Evolutionary conservation across 2,113 vertebrate species (phyloP).

Genomic region (Paramisgurnus dabryanus): DNA sequence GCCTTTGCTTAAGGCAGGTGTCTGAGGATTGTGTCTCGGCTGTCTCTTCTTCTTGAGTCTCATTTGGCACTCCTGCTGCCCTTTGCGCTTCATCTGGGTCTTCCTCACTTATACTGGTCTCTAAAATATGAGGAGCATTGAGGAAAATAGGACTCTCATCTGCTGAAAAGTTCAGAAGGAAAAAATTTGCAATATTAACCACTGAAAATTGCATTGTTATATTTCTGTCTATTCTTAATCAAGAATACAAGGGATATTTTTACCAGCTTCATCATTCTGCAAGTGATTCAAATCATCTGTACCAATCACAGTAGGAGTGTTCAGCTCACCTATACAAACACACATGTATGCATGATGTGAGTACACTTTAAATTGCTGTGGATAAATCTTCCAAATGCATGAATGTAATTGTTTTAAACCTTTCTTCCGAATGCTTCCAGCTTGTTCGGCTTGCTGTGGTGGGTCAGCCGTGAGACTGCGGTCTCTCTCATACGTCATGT

Average conservation of each 20-base stretch:
- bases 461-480: constrained; percentile 7
- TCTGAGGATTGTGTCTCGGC: constrained; percentile 4
- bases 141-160: constrained; percentile 38
- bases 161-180: constrained; percentile 5
- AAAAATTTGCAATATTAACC: neutral
- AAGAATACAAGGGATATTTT: neutral
- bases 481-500: constrained; percentile 39
- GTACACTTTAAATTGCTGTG: too few species aligned
- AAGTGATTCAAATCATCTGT: constrained; percentile 14
- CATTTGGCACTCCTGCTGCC: neutral
- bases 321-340: constrained; percentile 47
- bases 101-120: constrained; percentile 14
- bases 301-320: constrained; percentile 32
- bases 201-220: neutral
- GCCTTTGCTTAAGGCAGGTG: constrained; percentile 53
- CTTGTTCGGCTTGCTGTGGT: constrained; percentile 1
- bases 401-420: neutral
- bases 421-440: constrained; percentile 33
- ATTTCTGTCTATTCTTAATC: neutral
- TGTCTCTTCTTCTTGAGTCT: neutral
- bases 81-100: constrained; percentile 28
- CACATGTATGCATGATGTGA: neutral
- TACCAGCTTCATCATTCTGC: constrained; percentile 36
- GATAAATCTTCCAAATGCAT: too few species aligned
- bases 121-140: constrained; percentile 9